Evolutionary conservation across 1,140 invertebrate species (phyloP).

Genomic region (Aleiodes sp.): DNA sequence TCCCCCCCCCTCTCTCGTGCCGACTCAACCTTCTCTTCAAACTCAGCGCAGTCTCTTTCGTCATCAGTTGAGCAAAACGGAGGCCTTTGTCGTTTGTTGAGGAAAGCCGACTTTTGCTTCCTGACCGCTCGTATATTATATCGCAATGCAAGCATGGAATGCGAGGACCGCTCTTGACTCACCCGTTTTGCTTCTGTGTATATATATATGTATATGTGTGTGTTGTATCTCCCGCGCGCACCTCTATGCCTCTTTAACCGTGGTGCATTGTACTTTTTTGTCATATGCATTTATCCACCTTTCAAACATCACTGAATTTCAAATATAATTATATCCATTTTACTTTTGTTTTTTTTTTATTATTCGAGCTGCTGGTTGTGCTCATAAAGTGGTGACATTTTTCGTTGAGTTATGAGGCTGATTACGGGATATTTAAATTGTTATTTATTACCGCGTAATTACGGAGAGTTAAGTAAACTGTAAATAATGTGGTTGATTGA

Average conservation of each 20-base stretch:
- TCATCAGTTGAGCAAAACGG: constrained; percentile 44
- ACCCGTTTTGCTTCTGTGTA: constrained; percentile 23
- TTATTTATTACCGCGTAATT: too few relatives aligned
- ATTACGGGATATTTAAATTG: too few relatives aligned
- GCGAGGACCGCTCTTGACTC: constrained; percentile 39
- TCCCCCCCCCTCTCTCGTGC: not conserved
- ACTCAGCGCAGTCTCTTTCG: constrained; percentile 41
- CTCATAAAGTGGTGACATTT: too few relatives aligned
- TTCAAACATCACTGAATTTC: constrained; percentile 12
- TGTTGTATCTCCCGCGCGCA: not conserved
- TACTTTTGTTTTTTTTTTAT: too few relatives aligned
- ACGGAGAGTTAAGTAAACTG: too few relatives aligned
- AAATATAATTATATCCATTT: constrained; percentile 16
- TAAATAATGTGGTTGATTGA: too few relatives aligned
- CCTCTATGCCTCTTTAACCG: too few relatives aligned
- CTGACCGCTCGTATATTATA: constrained; percentile 54
- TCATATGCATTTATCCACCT: constrained; percentile 18
- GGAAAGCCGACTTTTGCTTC: constrained; percentile 56
- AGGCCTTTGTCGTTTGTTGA: constrained; percentile 55
- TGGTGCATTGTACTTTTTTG: constrained; percentile 25
- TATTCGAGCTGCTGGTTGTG: too few relatives aligned
- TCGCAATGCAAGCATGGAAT: constrained; percentile 52
- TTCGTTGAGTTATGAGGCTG: too few relatives aligned
- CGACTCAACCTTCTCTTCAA: constrained; percentile 34
- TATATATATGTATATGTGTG: constrained; percentile 4